phyloP scores from a whole-genome alignment of 2,113 vertebrate genomes.

The Bos javanicus region DNA sequence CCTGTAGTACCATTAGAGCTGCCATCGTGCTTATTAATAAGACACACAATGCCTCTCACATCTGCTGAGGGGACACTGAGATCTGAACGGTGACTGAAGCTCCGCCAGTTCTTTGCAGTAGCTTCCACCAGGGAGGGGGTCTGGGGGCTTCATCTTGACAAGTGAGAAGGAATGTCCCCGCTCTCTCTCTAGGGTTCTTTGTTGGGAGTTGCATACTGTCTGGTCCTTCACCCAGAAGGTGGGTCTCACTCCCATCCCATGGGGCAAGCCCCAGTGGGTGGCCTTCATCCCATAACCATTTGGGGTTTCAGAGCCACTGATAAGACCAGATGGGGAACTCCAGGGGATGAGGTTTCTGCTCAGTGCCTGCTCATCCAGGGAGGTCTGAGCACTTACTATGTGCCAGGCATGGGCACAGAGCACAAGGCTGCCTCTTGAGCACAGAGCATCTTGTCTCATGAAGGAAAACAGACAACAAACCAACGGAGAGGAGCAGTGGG shows the following conservation, averaged over 20 bases:
- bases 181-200: not conserved
- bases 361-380: rapidly evolving
- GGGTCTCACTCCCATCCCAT: rapidly evolving
- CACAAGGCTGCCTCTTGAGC: no score
- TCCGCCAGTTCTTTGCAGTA: not conserved
- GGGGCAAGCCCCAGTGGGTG: rapidly evolving
- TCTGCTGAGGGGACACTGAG: not conserved
- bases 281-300: rapidly evolving
- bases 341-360: not conserved
- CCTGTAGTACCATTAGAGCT: not conserved
- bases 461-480: not conserved
- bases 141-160: not conserved
- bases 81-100: not conserved
- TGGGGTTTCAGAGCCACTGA: not conserved
- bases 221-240: rapidly evolving
- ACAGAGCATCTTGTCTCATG: not conserved
- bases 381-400: not conserved
- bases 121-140: not conserved
- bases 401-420: not conserved
- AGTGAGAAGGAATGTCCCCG: not conserved
- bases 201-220: not conserved
- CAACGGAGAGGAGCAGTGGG: rapidly evolving
- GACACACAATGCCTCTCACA: not conserved
- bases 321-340: not conserved
- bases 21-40: not conserved